Conservation (phyloP, 2,113 vertebrate genomes). For the human region GRCh38 chr9:81328001-81328500, state of each 20-base stretch:
- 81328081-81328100: background rate
- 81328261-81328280: background rate
- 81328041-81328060: background rate
- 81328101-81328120: background rate
- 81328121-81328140: background rate
- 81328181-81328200: background rate
- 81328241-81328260: background rate
- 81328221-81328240: background rate
- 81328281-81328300: background rate
- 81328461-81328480: background rate
- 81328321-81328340: background rate
- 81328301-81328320: background rate
- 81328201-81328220: background rate
- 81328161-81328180: slow-evolving; percentile 30
- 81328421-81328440: background rate
- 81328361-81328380: background rate
- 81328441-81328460: background rate
- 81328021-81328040: background rate
- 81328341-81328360: background rate
- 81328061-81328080: background rate
- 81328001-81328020: background rate
- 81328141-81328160: background rate
- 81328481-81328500: background rate
- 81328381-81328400: background rate
- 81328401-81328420: background rate